These are phyloP conservation scores for Pyrgilauda ruficollis DNA, from an alignment of 2,113 vertebrate genomes.

Conservation along the genomic window DNA sequence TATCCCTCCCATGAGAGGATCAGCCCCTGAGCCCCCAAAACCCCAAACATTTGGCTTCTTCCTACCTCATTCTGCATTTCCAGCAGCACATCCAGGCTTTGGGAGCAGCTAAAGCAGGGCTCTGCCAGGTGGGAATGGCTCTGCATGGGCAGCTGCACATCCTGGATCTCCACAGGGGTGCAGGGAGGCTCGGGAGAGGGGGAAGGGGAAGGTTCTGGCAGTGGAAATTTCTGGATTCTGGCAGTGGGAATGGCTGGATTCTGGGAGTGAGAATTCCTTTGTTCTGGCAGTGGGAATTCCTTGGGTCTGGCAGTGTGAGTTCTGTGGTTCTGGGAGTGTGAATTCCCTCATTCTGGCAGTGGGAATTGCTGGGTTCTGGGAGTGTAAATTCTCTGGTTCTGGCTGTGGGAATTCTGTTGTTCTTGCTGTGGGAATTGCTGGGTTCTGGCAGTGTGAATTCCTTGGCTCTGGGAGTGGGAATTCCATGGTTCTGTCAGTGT, in stretches of 20 bases:
- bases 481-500: fast-evolving
- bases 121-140: background rate
- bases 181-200: fast-evolving
- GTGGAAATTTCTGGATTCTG: fast-evolving
- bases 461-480: fast-evolving
- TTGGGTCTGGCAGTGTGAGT: background rate
- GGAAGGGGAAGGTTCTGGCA: background rate
- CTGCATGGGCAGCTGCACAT: fast-evolving
- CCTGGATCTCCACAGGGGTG: background rate
- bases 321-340: background rate
- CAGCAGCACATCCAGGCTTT: background rate
- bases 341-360: no score
- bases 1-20: background rate
- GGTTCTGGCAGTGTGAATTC: background rate
- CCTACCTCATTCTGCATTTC: background rate
- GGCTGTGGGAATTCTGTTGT: background rate
- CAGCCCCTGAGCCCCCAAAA: background rate
- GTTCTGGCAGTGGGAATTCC: fast-evolving
- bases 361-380: background rate
- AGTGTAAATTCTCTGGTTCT: fast-evolving
- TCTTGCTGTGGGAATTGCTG: fast-evolving
- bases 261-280: background rate
- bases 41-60: background rate
- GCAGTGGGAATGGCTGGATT: fast-evolving
- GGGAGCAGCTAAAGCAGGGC: background rate